Percentiles rank a stretch among this genome's conserved stretches.
Evolutionary conservation across 2,888 invertebrate species (phyloP).

Genomic region (Dione vanillae): DNA sequence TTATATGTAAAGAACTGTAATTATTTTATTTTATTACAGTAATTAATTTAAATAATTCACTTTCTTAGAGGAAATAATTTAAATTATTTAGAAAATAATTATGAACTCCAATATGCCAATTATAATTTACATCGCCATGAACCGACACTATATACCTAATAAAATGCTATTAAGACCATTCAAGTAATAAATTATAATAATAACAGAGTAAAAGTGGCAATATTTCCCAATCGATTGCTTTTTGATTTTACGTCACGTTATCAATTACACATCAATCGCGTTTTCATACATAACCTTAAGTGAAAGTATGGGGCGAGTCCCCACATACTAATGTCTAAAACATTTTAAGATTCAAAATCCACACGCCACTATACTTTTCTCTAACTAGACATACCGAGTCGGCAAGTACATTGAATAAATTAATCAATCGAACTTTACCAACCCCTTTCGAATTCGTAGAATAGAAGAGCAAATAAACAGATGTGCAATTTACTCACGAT

Average conservation of each 20-base stretch:
- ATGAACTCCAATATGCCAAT: neutral
- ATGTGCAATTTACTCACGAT: constrained; percentile 22
- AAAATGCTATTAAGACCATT: constrained; percentile 22
- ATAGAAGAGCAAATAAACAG: constrained; percentile 36
- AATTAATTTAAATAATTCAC: neutral
- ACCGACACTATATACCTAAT: neutral
- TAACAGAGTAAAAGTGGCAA: constrained; percentile 42
- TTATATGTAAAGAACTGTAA: neutral
- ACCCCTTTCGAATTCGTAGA: constrained; percentile 70
- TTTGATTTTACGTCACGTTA: constrained; percentile 74
- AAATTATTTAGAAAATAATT: constrained; percentile 9
- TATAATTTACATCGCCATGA: neutral
- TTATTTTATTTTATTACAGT: neutral
- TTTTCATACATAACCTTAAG: constrained; percentile 82
- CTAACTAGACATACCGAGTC: constrained; percentile 67
- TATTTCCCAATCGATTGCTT: constrained; percentile 54
- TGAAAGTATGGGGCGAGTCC: constrained; percentile 77
- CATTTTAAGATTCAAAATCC: constrained; percentile 78
- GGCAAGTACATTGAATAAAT: constrained; percentile 80
- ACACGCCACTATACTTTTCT: constrained; percentile 77
- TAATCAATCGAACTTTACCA: constrained; percentile 70
- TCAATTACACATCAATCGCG: constrained; percentile 73
- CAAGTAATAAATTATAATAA: constrained; percentile 23
- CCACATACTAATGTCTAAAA: constrained; percentile 80
- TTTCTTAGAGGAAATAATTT: neutral